Percentiles rank a stretch among this genome's conserved stretches.
These are phyloP conservation scores for Bryconaethiops microstoma DNA, from an alignment of 2,797 vertebrate species.

Conservation along the genomic window DNA sequence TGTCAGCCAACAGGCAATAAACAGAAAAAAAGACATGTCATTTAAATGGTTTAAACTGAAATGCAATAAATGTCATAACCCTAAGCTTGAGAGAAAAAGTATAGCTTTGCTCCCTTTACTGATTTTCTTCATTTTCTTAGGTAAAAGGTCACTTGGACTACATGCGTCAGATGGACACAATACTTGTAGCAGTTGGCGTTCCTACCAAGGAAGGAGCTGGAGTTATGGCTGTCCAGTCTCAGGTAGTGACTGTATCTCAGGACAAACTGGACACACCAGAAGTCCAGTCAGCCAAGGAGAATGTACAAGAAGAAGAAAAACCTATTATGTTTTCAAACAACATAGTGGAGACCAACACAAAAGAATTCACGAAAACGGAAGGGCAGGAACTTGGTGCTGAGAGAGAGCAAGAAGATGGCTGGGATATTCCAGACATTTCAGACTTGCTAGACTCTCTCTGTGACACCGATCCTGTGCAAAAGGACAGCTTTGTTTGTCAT, in stretches of 20 bases:
- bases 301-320: constrained; percentile 26
- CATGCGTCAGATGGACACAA: constrained; percentile 94
- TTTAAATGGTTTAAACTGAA: not conserved
- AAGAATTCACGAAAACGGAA: constrained; percentile 22
- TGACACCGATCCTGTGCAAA: constrained; percentile 43
- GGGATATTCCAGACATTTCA: constrained; percentile 83
- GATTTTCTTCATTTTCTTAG: constrained; percentile 68
- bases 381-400: constrained; percentile 27
- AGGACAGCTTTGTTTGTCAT: constrained; percentile 22
- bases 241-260: constrained; percentile 43
- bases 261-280: constrained; percentile 44
- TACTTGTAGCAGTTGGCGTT: constrained; percentile 90
- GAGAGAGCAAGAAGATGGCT: constrained; percentile 64
- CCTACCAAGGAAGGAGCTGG: constrained; percentile 81
- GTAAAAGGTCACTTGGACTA: constrained; percentile 97
- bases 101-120: constrained; percentile 3
- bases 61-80: not conserved
- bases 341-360: constrained; percentile 10
- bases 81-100: not conserved
- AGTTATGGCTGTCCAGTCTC: constrained; percentile 53
- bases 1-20: not conserved
- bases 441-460: constrained; percentile 75
- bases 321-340: constrained; percentile 6
- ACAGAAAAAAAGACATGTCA: not conserved
- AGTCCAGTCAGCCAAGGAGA: constrained; percentile 37